These are phyloP conservation scores for Chrysolina americana DNA, from an alignment of 2,888 invertebrate genomes.

Conservation along the genomic window DNA sequence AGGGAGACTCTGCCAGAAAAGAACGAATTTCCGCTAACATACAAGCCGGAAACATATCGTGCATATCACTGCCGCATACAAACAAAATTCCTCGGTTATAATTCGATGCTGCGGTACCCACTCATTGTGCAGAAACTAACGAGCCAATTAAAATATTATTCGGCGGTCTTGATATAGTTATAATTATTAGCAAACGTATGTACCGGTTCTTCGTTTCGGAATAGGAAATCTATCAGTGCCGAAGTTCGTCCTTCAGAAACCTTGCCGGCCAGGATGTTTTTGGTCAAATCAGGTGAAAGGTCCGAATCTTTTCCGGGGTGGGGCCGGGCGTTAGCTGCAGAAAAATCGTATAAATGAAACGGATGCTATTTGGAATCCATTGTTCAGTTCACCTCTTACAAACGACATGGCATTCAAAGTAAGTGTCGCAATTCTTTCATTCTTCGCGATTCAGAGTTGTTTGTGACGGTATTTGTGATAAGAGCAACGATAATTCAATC, in stretches of 20 bases:
- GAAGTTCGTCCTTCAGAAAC: slow-evolving; percentile 41
- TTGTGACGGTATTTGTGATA: too few species aligned
- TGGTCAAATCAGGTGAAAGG: slow-evolving; percentile 43
- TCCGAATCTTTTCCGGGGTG: slow-evolving; percentile 43
- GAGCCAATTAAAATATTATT: slow-evolving; percentile 14
- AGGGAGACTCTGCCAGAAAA: too few species aligned
- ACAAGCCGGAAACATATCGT: neutral
- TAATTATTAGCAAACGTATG: slow-evolving; percentile 16
- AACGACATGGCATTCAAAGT: slow-evolving; percentile 58
- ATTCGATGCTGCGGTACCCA: neutral
- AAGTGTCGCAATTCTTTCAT: slow-evolving; percentile 26
- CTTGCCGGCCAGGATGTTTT: slow-evolving; percentile 44
- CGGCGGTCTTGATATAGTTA: slow-evolving; percentile 12
- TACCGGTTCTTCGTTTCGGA: slow-evolving; percentile 44
- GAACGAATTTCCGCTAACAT: too few species aligned
- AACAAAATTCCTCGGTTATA: neutral
- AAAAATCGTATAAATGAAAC: slow-evolving; percentile 35
- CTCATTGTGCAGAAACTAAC: slow-evolving; percentile 9
- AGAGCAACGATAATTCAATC: too few species aligned
- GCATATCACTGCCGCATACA: neutral
- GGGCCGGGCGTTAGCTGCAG: slow-evolving; percentile 12
- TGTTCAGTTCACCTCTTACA: slow-evolving; percentile 45
- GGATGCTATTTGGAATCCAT: slow-evolving; percentile 9
- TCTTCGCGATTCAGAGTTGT: too few species aligned
- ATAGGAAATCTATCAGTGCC: slow-evolving; percentile 11